Evolutionary conservation across 1,140 invertebrate genomes (phyloP), one percentile per base, ranked within the genome.

Genomic region (Drosophila suzukii): DNA sequence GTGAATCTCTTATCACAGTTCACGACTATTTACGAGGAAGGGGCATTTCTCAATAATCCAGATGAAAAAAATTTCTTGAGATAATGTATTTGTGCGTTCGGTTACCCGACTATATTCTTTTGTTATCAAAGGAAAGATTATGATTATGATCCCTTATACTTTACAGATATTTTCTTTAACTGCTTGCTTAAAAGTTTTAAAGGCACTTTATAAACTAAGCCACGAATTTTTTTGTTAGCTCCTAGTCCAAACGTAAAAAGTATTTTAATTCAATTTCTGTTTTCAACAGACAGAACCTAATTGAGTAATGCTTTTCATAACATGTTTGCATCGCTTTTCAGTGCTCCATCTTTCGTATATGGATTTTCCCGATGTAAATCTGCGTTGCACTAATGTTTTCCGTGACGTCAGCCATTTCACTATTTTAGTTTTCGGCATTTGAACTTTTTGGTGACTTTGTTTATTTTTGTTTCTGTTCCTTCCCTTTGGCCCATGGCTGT

Each of bases 341-440:
- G 8, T 4, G 43, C 8, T 10, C 7, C 20, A 6, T 30, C 30
- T 11, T 51, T 10, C 8, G 5, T 17, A 51, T 15, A 34, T 51
- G 10, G 43, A 15, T 12, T 30, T 32, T 39, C 17, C 3, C 15
- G 17, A 17, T 20, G 32, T 20, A 50, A 38, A 38, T 49, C 27
- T 59, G 11, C 27, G 13, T 4, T 36, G 11, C 47, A 39, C 15
- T 49, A 20, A 65, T 30, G 36, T 47, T 27, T 55, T 24, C 20
- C 46, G 49, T 75, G 82, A 81, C 60, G 70, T 78, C 60, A 70
- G 47, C 49, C 53, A 57, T 70, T 62, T 67, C 1, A 67, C 70
- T 78, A 81, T 78, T 78, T 78, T 71, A 78, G 63, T 78, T 67
- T 67, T 53, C 24, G 51, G 58, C 53, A 59, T 79, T 79, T 54